Evolutionary conservation across 2,797 vertebrate genomes (phyloP), one percentile per base, ranked within the genome.

Genomic region (Scolopax rusticola): DNA sequence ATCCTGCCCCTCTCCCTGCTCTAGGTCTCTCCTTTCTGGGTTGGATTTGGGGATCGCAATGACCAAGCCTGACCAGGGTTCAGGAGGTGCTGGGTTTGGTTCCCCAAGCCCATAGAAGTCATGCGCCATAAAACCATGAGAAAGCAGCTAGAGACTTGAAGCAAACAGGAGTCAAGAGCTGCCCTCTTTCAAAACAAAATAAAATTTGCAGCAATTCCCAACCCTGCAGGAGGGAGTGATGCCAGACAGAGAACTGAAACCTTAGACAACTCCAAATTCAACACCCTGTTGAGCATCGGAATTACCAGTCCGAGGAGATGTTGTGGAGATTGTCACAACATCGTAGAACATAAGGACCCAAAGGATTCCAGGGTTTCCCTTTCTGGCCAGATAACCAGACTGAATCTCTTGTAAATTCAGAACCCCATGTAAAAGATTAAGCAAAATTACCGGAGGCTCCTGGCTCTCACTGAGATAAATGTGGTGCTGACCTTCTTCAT

Each of bases 371-470:
- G 83, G 36, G 54, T 38, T 95, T 91, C 76, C 57, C 69, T 87
- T 89, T 57, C 92, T 93, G 82, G 76, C 65, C 73, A 73, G 73
- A 87, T 60, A 93, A 15, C 21, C 76, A 33, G 91, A 28, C 65
- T 60, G 76, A 90, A 81, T 73, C 28, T 67, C 84, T 97, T 77
- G 81, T 82, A 93, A 96, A 94, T 90, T 96, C 88, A 92, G 84
- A 89, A 59, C 67, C 84, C 93, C 67, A 7, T 56, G 73, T 48
- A 86, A 95, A 95, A 76, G 45, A 94, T 87, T 47, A 47, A 71
- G 51, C 40, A 43, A 79, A 93, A 90, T 88, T 86, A 73, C 85
- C 8, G 7, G 50, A 79, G 93, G 85, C 76, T 93, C 82, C 61
- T 12, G 9, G 76, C 75, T 90, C 69, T 87, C 38, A 17, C 67